A percentile compares a stretch with the other conserved stretches of the same genome.
phyloP scores from a whole-genome alignment of 2,113 vertebrate species.

The Cynocephalus volans region DNA sequence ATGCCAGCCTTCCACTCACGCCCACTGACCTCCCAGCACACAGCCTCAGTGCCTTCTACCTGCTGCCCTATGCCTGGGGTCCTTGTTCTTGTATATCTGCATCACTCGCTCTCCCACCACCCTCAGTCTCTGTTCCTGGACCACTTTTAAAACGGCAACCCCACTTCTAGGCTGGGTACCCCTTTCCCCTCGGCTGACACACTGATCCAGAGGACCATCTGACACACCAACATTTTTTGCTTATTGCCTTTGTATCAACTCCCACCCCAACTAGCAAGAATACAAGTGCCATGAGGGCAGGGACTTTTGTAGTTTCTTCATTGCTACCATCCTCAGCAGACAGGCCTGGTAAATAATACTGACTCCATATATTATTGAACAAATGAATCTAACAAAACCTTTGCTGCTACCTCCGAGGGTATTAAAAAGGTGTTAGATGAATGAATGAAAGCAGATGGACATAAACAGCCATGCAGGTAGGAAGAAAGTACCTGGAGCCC shows the following conservation, averaged over 20 bases:
- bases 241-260: neutral
- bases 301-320: neutral
- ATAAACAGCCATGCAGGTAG: neutral
- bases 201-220: rapidly evolving
- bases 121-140: neutral
- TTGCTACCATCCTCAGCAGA: neutral
- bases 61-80: rapidly evolving
- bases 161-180: neutral
- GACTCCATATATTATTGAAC: rapidly evolving
- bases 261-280: neutral
- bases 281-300: rapidly evolving
- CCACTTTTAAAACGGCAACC: neutral
- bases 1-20: neutral
- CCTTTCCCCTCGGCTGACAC: neutral
- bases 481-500: neutral
- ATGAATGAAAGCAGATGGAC: neutral
- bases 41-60: neutral
- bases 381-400: neutral
- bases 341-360: rapidly evolving
- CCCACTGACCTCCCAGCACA: neutral
- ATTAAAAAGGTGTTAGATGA: neutral
- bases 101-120: rapidly evolving
- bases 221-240: rapidly evolving
- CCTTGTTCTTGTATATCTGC: neutral
- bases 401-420: neutral